A percentile compares a stretch with the other conserved stretches of the same genome.
Conservation (phyloP, 1,140 invertebrate genomes). For the Pectinophora gossypiella region DNA sequence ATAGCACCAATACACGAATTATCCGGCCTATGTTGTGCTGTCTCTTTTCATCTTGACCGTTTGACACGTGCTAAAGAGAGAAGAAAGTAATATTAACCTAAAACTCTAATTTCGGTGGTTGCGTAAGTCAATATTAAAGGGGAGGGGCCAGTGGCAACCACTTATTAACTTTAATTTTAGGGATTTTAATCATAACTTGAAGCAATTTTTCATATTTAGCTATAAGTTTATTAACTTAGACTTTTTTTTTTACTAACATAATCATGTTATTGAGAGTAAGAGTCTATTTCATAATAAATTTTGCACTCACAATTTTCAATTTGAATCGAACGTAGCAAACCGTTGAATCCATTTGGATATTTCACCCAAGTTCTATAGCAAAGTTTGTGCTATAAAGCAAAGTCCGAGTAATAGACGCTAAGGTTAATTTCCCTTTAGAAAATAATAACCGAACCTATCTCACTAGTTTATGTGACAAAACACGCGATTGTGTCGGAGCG, state of each 20-base stretch:
- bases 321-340: neutral
- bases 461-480: conserved; percentile 4
- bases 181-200: conserved; percentile 42
- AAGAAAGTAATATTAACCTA: conserved; percentile 2
- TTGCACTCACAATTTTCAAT: no score
- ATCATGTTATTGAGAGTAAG: neutral
- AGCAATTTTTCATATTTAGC: conserved; percentile 35
- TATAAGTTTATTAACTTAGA: conserved; percentile 16
- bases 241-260: neutral
- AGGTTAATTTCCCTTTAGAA: conserved; percentile 4
- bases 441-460: conserved; percentile 3
- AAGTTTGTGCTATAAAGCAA: neutral
- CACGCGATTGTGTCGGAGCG: conserved; percentile 2
- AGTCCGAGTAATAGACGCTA: neutral
- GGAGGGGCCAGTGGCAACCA: conserved; percentile 44
- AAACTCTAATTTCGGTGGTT: conserved; percentile 15
- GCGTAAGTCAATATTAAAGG: conserved; percentile 44
- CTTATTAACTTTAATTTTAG: conserved; percentile 52
- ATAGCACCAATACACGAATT: neutral
- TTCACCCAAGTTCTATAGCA: neutral
- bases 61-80: neutral
- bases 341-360: neutral
- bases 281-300: no score
- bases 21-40: neutral
- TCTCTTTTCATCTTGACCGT: neutral